Conservation (phyloP, 2,797 vertebrate genomes). For the Anguilla obscura region DNA sequence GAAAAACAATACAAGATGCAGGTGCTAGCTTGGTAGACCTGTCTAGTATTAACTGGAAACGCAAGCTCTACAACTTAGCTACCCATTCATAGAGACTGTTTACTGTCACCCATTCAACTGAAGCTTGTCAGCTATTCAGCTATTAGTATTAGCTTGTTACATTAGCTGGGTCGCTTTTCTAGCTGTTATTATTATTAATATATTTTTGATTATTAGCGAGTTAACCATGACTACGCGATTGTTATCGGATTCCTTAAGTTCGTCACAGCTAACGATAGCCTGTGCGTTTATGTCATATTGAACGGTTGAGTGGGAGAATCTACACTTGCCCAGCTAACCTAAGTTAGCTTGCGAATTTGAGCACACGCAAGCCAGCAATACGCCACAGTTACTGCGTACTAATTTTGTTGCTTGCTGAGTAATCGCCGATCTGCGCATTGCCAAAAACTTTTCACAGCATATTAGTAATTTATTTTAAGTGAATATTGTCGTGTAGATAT, state of each 20-base stretch:
- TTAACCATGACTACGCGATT: not conserved
- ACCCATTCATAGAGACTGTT: not conserved
- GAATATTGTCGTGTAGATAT: not conserved
- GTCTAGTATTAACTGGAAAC: not conserved
- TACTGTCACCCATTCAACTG: not conserved
- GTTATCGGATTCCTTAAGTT: not conserved
- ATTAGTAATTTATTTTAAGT: not conserved
- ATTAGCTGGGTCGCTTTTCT: not conserved
- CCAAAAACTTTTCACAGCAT: not conserved
- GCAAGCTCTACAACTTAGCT: not conserved
- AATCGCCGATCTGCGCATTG: not conserved
- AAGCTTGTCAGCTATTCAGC: not conserved
- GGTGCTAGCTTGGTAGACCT: not conserved
- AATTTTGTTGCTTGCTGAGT: not conserved
- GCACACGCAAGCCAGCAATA: not conserved
- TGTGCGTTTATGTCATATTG: not conserved
- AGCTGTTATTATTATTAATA: not conserved
- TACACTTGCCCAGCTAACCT: not conserved
- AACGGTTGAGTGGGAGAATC: not conserved
- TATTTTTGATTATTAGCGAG: not conserved
- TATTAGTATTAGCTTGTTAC: not conserved
- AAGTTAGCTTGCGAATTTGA: constrained; percentile 30
- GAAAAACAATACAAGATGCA: not conserved
- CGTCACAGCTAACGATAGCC: not conserved
- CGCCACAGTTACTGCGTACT: constrained; percentile 9